Percentiles rank a stretch among this genome's conserved stretches.
Conservation (phyloP, 2,113 vertebrate species). For the Danio rerio region DNA sequence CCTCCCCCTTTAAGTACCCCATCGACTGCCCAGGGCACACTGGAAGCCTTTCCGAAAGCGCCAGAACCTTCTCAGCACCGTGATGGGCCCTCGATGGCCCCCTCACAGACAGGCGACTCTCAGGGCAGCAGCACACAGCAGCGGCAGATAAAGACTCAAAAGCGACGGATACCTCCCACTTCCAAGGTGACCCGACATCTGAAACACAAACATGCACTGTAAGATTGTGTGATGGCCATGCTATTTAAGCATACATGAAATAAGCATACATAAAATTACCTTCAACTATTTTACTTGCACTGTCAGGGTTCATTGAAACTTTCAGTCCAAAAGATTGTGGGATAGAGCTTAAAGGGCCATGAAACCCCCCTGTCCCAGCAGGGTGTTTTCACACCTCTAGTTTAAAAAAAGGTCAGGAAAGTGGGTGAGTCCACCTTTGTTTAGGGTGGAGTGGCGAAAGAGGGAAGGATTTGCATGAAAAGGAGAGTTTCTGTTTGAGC, state of each 20-base stretch:
- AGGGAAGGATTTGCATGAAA: no score
- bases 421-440: no score
- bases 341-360: not conserved
- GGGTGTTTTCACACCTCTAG: no score
- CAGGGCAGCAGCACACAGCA: conserved; percentile 78
- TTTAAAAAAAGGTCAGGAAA: no score
- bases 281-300: not conserved
- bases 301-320: not conserved
- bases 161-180: conserved; percentile 86
- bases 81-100: conserved; percentile 67
- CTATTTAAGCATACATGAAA: not conserved
- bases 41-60: conserved; percentile 64
- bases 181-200: conserved; percentile 82
- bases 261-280: not conserved
- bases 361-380: no score
- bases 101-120: conserved; percentile 75
- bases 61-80: conserved; percentile 64
- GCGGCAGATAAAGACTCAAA: conserved; percentile 89
- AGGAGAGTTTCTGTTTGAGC: no score
- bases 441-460: no score
- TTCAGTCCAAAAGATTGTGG: not conserved
- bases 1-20: conserved; percentile 63
- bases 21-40: conserved; percentile 64
- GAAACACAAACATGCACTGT: not conserved
- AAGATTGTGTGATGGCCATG: not conserved